These are phyloP conservation scores for Fukomys damarensis DNA, from an alignment of 2,113 vertebrate genomes.

Conservation along the genomic window DNA sequence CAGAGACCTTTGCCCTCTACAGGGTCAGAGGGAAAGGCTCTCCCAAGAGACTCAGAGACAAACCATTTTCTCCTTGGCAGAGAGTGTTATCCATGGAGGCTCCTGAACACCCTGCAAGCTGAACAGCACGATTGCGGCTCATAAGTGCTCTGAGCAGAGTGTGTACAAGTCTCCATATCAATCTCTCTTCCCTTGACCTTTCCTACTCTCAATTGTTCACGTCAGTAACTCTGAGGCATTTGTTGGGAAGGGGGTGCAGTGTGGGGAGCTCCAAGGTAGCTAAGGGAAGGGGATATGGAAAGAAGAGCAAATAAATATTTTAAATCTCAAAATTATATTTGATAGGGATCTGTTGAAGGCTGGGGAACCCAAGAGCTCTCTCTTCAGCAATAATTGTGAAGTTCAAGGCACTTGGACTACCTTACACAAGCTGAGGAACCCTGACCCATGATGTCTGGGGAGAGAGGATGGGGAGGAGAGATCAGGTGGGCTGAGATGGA, in stretches of 20 bases:
- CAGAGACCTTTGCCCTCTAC: neutral
- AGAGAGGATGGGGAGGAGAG: neutral
- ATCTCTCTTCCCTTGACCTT: neutral
- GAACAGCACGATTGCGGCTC: neutral
- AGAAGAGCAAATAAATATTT: slow-evolving; percentile 24
- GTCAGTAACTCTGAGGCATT: neutral
- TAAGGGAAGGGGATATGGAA: slow-evolving; percentile 30
- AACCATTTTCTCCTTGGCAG: neutral
- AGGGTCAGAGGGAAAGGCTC: neutral
- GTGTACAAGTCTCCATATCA: neutral
- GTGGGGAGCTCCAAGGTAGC: neutral
- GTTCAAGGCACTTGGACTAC: neutral
- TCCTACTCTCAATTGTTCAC: neutral
- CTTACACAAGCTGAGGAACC: neutral
- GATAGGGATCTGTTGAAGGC: neutral
- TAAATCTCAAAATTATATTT: neutral
- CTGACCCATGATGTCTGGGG: neutral
- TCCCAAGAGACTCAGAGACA: neutral
- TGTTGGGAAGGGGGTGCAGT: neutral
- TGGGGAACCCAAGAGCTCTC: neutral
- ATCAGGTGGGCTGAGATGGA: neutral
- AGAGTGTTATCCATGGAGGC: neutral
- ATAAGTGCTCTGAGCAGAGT: neutral
- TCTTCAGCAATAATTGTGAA: neutral
- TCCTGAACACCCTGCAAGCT: neutral